Conservation (phyloP, 2,113 vertebrate genomes). For the Melanostigma gelatinosum region DNA sequence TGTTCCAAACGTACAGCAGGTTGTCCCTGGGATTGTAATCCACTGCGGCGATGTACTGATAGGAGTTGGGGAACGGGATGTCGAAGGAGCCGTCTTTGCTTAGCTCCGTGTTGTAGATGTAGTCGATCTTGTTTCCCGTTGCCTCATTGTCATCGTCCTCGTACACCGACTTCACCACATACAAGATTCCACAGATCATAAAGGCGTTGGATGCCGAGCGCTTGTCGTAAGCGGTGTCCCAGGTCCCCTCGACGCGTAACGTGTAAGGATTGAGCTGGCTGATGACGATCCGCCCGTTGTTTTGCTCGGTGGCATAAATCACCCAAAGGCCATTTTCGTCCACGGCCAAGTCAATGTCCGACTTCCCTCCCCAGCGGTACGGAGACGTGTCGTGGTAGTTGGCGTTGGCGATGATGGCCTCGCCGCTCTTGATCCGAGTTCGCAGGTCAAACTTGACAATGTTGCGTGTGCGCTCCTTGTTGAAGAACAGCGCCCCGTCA, state of each 20-base stretch:
- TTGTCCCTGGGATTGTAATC: conserved; percentile 99
- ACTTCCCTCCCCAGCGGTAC: conserved; percentile 98
- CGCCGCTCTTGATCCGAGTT: conserved; percentile 97
- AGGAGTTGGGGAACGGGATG: conserved; percentile 97
- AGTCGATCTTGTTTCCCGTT: conserved; percentile 98
- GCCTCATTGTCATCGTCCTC: conserved; percentile 98
- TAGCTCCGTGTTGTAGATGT: conserved; percentile 98
- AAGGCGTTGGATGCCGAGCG: conserved; percentile 98
- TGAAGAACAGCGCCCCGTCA: conserved; percentile 97
- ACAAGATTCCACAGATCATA: conserved; percentile 98
- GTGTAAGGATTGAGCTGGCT: conserved; percentile 98
- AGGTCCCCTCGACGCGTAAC: conserved; percentile 93
- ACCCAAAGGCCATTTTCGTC: conserved; percentile 99
- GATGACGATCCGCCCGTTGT: conserved; percentile 97
- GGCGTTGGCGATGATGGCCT: conserved; percentile 97
- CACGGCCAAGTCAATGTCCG: conserved; percentile 96
- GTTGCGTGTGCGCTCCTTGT: conserved; percentile 98
- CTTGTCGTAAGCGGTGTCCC: conserved; percentile 99
- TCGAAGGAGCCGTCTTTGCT: conserved; percentile 95
- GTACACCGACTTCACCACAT: conserved; percentile 96
- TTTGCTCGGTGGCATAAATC: conserved; percentile 98
- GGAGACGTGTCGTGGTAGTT: conserved; percentile 99
- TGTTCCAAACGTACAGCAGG: conserved; percentile 98
- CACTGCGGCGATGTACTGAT: conserved; percentile 99
- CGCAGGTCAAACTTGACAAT: conserved; percentile 98